phyloP scores from a whole-genome alignment of 2,113 vertebrate genomes.

The Meleagris gallopavo region DNA sequence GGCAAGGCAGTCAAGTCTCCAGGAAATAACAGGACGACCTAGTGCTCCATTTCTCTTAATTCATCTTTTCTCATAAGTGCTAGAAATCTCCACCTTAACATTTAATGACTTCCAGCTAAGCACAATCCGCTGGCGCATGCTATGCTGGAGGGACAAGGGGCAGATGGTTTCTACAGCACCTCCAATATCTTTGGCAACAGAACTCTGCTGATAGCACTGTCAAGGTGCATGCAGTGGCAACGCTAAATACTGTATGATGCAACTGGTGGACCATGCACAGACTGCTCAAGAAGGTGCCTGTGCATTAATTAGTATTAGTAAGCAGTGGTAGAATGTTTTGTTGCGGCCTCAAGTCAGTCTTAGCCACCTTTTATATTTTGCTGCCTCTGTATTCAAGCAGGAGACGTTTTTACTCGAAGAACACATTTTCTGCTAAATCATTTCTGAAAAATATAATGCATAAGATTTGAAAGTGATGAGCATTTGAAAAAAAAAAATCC shows the following conservation, averaged over 20 bases:
- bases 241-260: neutral
- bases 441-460: neutral
- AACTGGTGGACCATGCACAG: neutral
- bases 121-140: neutral
- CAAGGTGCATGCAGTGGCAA: neutral
- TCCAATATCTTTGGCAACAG: fast-evolving
- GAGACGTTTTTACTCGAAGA: neutral
- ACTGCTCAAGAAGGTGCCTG: neutral
- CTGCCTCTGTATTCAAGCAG: neutral
- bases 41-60: neutral
- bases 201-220: neutral
- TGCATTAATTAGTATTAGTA: neutral
- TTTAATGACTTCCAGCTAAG: neutral
- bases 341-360: neutral
- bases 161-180: fast-evolving
- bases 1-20: neutral
- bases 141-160: neutral
- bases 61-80: neutral
- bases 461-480: neutral
- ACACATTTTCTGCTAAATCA: neutral
- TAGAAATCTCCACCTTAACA: neutral
- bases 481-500: neutral
- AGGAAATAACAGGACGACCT: neutral
- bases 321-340: neutral
- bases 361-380: neutral